Conservation (phyloP, 2,797 vertebrate species). For the Pelobates cultripes region DNA sequence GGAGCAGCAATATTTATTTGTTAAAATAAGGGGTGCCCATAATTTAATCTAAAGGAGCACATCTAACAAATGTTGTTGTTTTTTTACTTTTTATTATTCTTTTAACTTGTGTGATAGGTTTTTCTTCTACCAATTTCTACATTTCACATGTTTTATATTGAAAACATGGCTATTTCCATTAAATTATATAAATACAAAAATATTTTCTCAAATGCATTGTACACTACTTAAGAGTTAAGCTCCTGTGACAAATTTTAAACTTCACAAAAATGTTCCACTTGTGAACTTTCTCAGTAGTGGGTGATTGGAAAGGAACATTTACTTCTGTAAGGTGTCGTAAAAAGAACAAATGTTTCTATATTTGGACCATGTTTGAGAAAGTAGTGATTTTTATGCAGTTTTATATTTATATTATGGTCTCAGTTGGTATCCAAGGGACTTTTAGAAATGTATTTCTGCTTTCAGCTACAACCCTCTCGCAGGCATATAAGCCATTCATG, state of each 20-base stretch:
- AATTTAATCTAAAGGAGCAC: too few species aligned
- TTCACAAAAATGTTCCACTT: constrained; percentile 10
- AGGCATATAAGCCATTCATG: constrained; percentile 45
- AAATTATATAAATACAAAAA: too few species aligned
- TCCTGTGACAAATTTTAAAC: background rate
- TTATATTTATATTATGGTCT: constrained; percentile 40
- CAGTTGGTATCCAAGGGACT: constrained; percentile 23
- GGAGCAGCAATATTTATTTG: too few species aligned
- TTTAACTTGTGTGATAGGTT: too few species aligned
- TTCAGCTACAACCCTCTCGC: constrained; percentile 18
- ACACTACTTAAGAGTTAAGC: background rate
- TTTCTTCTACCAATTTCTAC: too few species aligned
- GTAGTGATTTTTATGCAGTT: constrained; percentile 22
- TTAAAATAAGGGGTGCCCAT: too few species aligned
- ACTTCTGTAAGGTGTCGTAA: constrained; percentile 29
- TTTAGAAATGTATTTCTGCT: constrained; percentile 3
- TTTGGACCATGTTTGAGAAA: constrained; percentile 24
- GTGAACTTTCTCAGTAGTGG: constrained; percentile 12
- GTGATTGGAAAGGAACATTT: background rate
- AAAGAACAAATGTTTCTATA: constrained; percentile 36
- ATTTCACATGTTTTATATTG: background rate
- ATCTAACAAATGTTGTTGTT: too few species aligned
- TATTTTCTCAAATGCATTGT: background rate
- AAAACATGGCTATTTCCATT: background rate
- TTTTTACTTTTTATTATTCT: too few species aligned